Evolutionary conservation across 2,888 invertebrate genomes (phyloP).

Genomic region (Agriopis leucophaearia): DNA sequence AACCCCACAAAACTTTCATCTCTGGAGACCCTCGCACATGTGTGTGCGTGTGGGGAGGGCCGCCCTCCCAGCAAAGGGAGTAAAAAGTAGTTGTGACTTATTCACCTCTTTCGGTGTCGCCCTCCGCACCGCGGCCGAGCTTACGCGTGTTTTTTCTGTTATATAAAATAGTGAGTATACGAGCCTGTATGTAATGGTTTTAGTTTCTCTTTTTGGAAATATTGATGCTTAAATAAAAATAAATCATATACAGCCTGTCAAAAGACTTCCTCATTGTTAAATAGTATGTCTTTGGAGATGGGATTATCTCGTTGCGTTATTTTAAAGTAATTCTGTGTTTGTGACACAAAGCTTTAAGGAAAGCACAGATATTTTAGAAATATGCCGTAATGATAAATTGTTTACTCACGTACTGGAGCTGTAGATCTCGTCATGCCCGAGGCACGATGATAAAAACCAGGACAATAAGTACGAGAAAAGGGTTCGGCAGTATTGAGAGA

Average conservation of each 20-base stretch:
- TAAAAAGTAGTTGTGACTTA: slow-evolving; percentile 85
- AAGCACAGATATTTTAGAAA: slow-evolving; percentile 43
- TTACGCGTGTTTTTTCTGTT: slow-evolving; percentile 64
- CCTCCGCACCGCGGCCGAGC: slow-evolving; percentile 72
- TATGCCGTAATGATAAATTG: slow-evolving; percentile 6
- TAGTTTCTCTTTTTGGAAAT: background rate
- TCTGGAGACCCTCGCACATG: slow-evolving; percentile 73
- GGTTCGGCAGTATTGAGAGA: slow-evolving; percentile 59
- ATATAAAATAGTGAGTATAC: slow-evolving; percentile 34
- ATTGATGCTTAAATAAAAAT: background rate
- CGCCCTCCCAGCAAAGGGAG: slow-evolving; percentile 80
- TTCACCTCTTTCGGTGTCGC: slow-evolving; percentile 86
- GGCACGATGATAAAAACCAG: slow-evolving; percentile 52
- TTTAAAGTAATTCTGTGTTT: slow-evolving; percentile 14
- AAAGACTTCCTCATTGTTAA: slow-evolving; percentile 12
- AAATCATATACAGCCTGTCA: background rate
- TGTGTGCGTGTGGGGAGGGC: slow-evolving; percentile 62
- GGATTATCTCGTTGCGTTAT: slow-evolving; percentile 19
- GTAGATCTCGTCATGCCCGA: slow-evolving; percentile 52
- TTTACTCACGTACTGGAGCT: slow-evolving; percentile 31
- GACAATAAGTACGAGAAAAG: slow-evolving; percentile 57
- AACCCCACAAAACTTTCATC: slow-evolving; percentile 86
- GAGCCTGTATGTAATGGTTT: slow-evolving; percentile 8
- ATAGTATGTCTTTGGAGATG: background rate
- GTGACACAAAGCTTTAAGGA: slow-evolving; percentile 51